Conservation (phyloP, 2,888 invertebrate species). For the Bimastos eiseni region DNA sequence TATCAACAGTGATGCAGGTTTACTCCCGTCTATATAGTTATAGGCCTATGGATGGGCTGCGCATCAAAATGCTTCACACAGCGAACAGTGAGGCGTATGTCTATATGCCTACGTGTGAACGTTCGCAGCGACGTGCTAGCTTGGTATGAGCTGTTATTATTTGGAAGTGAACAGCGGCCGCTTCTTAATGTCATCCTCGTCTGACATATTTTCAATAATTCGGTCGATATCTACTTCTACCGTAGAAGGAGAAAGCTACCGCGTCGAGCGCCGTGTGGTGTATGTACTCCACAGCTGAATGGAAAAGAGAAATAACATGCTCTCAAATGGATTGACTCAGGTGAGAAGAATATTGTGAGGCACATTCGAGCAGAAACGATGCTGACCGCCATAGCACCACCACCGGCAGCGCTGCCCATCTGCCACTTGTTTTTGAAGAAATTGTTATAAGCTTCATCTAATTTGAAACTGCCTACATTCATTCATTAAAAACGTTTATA, state of each 20-base stretch:
- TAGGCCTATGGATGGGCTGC: neutral
- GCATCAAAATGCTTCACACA: neutral
- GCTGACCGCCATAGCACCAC: neutral
- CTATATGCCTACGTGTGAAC: no score
- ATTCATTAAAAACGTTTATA: no score
- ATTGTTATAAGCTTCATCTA: no score
- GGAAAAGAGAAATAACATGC: neutral
- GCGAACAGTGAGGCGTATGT: no score
- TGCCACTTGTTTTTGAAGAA: no score
- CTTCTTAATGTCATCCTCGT: neutral
- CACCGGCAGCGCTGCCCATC: neutral
- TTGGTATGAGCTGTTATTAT: neutral
- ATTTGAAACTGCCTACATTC: no score
- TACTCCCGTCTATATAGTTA: no score
- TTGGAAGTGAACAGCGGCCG: neutral
- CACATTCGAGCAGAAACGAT: neutral
- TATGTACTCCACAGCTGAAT: neutral
- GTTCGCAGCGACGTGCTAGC: neutral
- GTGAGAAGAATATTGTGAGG: neutral
- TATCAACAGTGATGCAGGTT: neutral
- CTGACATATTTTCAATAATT: neutral
- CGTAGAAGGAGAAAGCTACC: neutral
- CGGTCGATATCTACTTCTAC: neutral
- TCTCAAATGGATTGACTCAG: neutral
- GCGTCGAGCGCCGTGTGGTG: neutral